phyloP scores from a whole-genome alignment of 2,797 vertebrate species.

The Enteromius afrohamiltoni region DNA sequence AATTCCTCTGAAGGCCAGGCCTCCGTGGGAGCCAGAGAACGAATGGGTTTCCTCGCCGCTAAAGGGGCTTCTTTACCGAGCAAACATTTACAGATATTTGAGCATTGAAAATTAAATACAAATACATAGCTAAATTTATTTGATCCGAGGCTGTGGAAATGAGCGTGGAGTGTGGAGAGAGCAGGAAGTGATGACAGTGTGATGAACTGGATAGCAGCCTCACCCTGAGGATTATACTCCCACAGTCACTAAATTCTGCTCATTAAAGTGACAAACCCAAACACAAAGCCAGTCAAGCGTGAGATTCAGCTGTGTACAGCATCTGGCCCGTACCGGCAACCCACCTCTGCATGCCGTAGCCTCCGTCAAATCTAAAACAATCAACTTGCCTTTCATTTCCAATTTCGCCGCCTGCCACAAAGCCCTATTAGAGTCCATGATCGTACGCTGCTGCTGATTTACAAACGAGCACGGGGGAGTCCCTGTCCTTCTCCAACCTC shows the following conservation, averaged over 20 bases:
- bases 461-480: constrained; percentile 70
- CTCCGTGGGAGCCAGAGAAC: constrained; percentile 39
- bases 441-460: constrained; percentile 75
- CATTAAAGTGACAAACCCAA: constrained; percentile 87
- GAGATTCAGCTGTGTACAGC: constrained; percentile 85
- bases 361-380: constrained; percentile 82
- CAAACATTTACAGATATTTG: constrained; percentile 53
- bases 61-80: constrained; percentile 45
- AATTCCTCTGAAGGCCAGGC: constrained; percentile 53
- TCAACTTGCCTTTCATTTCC: constrained; percentile 83
- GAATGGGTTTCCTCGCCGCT: constrained; percentile 36
- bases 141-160: constrained; percentile 44
- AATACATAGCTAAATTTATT: constrained; percentile 57
- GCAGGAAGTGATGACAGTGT: constrained; percentile 77
- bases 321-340: constrained; percentile 78
- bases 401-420: constrained; percentile 81
- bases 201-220: constrained; percentile 73
- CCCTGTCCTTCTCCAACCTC: constrained; percentile 53
- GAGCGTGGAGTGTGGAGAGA: constrained; percentile 63
- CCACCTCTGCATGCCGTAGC: constrained; percentile 56
- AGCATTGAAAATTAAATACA: constrained; percentile 58
- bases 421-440: constrained; percentile 79
- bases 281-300: constrained; percentile 81
- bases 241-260: constrained; percentile 85
- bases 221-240: constrained; percentile 77